Percentiles rank a stretch among this genome's conserved stretches.
These are phyloP conservation scores for Corythornis vintsioides DNA, from an alignment of 2,113 vertebrate species.

Conservation along the genomic window DNA sequence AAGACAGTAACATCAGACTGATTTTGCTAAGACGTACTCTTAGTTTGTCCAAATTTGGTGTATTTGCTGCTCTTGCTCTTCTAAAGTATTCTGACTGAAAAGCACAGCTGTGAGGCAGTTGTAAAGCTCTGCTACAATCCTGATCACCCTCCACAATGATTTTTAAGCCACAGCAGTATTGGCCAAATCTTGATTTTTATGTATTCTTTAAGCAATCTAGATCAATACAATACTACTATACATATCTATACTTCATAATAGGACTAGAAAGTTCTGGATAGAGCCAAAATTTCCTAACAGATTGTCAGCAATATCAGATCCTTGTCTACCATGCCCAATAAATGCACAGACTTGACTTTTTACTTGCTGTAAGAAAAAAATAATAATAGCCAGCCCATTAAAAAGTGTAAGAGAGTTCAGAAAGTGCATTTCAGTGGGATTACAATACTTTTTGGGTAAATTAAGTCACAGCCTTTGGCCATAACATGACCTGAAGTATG, in stretches of 20 bases:
- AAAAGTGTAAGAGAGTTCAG: not conserved
- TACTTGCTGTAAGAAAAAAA: not conserved
- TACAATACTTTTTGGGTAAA: not conserved
- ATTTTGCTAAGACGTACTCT: not conserved
- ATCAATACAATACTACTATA: not conserved
- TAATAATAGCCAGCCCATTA: not conserved
- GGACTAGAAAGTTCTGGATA: not conserved
- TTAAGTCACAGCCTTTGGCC: not conserved
- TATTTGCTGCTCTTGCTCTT: not conserved
- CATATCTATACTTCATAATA: not conserved
- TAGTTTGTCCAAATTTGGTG: not conserved
- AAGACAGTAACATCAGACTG: not conserved
- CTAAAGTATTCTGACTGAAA: not conserved
- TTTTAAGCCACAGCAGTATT: not conserved
- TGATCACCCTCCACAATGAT: not conserved
- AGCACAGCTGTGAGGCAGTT: not conserved
- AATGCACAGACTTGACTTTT: not conserved
- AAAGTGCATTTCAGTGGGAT: not conserved
- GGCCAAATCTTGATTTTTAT: not conserved
- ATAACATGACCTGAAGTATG: not conserved
- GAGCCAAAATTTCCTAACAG: not conserved
- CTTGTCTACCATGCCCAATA: not conserved
- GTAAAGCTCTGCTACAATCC: not conserved
- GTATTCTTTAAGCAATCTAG: not conserved
- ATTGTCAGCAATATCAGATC: not conserved